phyloP scores from a whole-genome alignment of 2,888 invertebrate species.

The Cancer borealis region DNA sequence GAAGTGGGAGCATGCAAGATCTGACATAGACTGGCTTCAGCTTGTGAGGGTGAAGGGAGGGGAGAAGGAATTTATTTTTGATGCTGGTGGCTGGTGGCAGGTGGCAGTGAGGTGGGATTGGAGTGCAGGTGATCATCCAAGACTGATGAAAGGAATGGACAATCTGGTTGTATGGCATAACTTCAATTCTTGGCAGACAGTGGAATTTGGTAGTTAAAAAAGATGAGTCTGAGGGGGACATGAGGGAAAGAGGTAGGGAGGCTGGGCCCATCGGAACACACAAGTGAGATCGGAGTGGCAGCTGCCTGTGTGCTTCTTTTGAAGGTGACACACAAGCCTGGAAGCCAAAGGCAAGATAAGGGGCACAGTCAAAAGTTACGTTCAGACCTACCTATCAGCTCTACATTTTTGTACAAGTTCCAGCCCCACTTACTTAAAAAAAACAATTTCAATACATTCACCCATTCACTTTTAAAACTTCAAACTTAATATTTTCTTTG shows the following conservation, averaged over 20 bases:
- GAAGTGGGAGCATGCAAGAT: conserved; percentile 25
- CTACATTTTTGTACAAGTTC: conserved; percentile 71
- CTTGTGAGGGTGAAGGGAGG: background rate
- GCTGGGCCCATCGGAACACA: conserved; percentile 69
- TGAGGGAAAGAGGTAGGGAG: conserved; percentile 57
- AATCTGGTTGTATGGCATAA: background rate
- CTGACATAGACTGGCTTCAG: background rate
- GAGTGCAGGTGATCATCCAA: background rate
- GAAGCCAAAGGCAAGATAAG: conserved; percentile 71
- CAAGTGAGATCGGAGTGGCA: conserved; percentile 71
- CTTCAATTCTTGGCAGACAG: background rate
- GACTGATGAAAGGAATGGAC: conserved; percentile 15
- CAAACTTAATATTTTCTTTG: conserved; percentile 65
- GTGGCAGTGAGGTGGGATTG: conserved; percentile 44
- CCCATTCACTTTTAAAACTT: conserved; percentile 42
- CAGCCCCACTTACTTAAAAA: conserved; percentile 63
- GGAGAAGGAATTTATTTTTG: background rate
- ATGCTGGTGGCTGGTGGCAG: conserved; percentile 27
- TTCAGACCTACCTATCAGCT: conserved; percentile 71
- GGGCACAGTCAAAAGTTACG: conserved; percentile 58
- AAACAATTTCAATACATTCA: conserved; percentile 39
- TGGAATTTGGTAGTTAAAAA: background rate
- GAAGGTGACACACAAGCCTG: conserved; percentile 65
- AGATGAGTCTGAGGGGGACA: background rate
- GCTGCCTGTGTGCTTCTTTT: conserved; percentile 64